Evolutionary conservation across 53 echinoderm and acorn worm species (phyloP).

Genomic region (Mesocentrotus franciscanus): DNA sequence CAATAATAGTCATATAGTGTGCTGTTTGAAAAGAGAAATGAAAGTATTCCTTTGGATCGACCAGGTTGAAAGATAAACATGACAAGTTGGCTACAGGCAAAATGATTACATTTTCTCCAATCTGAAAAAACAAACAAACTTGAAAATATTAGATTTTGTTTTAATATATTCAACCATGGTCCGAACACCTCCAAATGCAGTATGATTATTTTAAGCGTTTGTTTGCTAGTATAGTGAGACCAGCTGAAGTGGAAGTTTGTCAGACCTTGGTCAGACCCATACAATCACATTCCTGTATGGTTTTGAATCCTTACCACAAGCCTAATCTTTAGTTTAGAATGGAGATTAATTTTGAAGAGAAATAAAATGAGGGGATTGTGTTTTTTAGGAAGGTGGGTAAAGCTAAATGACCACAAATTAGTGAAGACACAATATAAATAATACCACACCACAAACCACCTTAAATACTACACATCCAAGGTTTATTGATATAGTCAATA

Average conservation of each 20-base stretch:
- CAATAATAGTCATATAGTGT: not conserved
- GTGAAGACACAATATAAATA: not conserved
- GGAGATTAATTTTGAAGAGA: not conserved
- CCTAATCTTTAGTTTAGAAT: not conserved
- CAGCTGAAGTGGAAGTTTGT: conserved; percentile 22
- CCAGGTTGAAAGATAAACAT: not conserved
- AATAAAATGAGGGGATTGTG: not conserved
- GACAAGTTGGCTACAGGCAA: not conserved
- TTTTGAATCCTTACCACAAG: conserved; percentile 23
- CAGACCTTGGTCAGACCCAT: conserved; percentile 13
- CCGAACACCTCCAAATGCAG: not conserved
- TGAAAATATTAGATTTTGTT: not conserved
- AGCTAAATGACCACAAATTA: conserved; percentile 16
- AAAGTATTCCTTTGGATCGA: not conserved
- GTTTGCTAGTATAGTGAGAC: not conserved
- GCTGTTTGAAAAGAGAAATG: not conserved
- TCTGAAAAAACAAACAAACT: not conserved
- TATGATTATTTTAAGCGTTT: not conserved
- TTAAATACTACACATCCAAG: not conserved
- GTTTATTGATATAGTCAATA: not conserved
- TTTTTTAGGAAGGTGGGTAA: conserved; percentile 27
- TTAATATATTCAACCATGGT: not conserved
- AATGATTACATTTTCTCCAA: not conserved
- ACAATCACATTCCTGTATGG: conserved; percentile 24
- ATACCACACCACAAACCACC: not conserved